These are phyloP conservation scores for Drosophila picticornis DNA, from an alignment of 2,888 invertebrate genomes.

Conservation along the genomic window DNA sequence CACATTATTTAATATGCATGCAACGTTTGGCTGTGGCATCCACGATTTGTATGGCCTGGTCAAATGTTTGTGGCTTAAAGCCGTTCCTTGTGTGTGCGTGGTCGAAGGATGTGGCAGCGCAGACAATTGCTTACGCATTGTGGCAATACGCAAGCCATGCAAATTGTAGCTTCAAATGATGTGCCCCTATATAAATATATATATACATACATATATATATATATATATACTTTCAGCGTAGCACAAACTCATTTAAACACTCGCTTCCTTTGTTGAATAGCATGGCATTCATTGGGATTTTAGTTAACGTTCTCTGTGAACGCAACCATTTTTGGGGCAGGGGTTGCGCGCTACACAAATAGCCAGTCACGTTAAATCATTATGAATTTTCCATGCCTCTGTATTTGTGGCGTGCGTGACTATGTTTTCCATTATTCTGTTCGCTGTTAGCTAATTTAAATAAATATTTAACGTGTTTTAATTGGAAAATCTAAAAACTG, in stretches of 20 bases:
- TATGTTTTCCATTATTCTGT: conserved; percentile 41
- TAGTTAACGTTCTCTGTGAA: conserved; percentile 16
- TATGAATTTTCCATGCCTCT: conserved; percentile 3
- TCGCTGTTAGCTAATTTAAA: conserved; percentile 43
- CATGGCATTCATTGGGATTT: conserved; percentile 23
- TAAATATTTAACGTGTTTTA: conserved; percentile 69
- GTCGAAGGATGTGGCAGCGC: conserved; percentile 8
- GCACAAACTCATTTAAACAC: conserved; percentile 63
- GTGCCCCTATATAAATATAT: not conserved
- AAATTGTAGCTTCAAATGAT: conserved; percentile 15
- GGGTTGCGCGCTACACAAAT: conserved; percentile 47
- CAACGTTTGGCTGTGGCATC: conserved; percentile 22
- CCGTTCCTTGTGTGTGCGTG: conserved; percentile 5
- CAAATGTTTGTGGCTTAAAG: conserved; percentile 21
- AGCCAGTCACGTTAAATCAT: conserved; percentile 55
- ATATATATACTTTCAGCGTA: not conserved
- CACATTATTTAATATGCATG: conserved; percentile 54
- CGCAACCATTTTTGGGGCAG: conserved; percentile 3
- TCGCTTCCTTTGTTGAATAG: conserved; percentile 31
- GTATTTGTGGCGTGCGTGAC: conserved; percentile 3
- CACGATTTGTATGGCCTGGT: conserved; percentile 35
- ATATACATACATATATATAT: not conserved
- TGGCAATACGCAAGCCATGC: conserved; percentile 3
- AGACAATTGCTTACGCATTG: conserved; percentile 17
- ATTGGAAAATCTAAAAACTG: conserved; percentile 62